Evolutionary conservation across 2,797 vertebrate species (phyloP).

Genomic region (Huso huso): DNA sequence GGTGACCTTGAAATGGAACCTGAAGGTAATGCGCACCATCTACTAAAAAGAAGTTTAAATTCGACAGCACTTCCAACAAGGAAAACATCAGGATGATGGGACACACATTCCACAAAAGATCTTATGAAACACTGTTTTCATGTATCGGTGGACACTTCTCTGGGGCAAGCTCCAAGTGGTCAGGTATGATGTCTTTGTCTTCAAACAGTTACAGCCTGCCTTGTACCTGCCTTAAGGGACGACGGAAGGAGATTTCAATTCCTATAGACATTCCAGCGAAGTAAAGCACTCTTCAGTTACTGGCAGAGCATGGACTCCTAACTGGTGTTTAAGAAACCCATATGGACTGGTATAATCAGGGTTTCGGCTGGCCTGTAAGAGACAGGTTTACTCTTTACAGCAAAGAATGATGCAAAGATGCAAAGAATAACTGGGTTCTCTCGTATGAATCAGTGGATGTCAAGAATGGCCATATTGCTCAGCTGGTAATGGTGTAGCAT

Average conservation of each 20-base stretch:
- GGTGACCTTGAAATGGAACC: constrained; percentile 45
- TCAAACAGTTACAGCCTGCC: neutral
- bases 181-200: neutral
- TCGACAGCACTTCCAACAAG: constrained; percentile 60
- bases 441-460: constrained; percentile 23
- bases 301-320: neutral
- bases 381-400: constrained; percentile 18
- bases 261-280: neutral
- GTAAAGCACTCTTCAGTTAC: neutral
- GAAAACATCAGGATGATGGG: constrained; percentile 34
- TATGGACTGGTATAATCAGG: constrained; percentile 7
- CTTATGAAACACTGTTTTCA: constrained; percentile 10
- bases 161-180: constrained; percentile 22
- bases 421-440: constrained; percentile 21
- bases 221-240: constrained; percentile 1
- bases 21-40: constrained; percentile 49
- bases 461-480: constrained; percentile 41
- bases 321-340: neutral
- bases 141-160: constrained; percentile 40
- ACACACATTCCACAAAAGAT: constrained; percentile 40
- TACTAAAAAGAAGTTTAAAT: constrained; percentile 47
- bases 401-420: constrained; percentile 3
- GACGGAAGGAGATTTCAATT: neutral
- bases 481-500: constrained; percentile 60
- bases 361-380: constrained; percentile 17